phyloP scores from a whole-genome alignment of 1,140 invertebrate genomes.

The Neodiprion fabricii region DNA sequence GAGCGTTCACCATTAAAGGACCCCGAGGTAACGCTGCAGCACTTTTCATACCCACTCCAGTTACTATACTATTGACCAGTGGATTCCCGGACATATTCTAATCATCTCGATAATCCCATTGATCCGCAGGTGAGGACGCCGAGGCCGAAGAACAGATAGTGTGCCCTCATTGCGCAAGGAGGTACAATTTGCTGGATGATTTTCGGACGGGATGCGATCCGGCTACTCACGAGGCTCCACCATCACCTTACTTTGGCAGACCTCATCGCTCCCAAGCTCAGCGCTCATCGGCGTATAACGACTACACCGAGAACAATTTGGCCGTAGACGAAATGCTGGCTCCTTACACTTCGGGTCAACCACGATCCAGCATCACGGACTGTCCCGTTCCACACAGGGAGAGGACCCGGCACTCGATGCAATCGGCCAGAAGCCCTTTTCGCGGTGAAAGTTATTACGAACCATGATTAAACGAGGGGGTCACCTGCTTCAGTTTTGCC shows the following conservation, averaged over 20 bases:
- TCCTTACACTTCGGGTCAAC: not conserved
- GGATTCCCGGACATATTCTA: not conserved
- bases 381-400: not conserved
- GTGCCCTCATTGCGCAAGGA: not conserved
- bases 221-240: not conserved
- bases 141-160: not conserved
- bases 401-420: not conserved
- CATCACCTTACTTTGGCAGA: conserved; percentile 20
- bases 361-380: not conserved
- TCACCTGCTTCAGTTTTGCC: no score
- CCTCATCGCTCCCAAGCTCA: conserved; percentile 20
- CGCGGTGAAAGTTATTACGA: not conserved
- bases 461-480: not conserved
- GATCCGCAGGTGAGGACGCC: conserved; percentile 7
- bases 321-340: not conserved
- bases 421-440: not conserved
- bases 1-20: conserved; percentile 22
- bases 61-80: no score
- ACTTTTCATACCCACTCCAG: no score
- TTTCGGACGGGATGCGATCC: not conserved
- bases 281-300: conserved; percentile 8
- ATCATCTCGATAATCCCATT: not conserved
- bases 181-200: not conserved
- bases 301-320: not conserved
- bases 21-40: conserved; percentile 30